These are phyloP conservation scores for Scyliorhinus canicula DNA, from an alignment of 2,797 vertebrate genomes.

Conservation along the genomic window DNA sequence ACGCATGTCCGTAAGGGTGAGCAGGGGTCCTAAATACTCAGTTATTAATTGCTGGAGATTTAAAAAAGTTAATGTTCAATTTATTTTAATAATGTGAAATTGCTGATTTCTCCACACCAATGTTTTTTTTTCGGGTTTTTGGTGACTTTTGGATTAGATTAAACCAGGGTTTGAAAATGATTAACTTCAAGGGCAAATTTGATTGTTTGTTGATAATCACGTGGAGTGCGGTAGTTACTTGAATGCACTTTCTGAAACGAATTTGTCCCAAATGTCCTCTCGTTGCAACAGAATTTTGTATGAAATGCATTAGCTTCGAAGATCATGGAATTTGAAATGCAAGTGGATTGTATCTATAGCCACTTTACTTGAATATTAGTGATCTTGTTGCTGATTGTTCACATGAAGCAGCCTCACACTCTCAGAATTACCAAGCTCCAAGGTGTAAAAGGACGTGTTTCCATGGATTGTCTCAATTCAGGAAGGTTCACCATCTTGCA, in stretches of 20 bases:
- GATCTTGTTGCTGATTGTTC: neutral
- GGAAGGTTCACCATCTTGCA: neutral
- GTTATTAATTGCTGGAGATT: neutral
- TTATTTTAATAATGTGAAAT: neutral
- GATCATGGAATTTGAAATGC: neutral
- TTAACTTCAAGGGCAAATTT: neutral
- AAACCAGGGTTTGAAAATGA: neutral
- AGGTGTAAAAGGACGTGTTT: neutral
- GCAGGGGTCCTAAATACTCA: neutral
- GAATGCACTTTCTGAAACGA: neutral
- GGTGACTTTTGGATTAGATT: neutral
- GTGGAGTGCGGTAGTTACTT: neutral
- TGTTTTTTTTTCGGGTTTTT: neutral
- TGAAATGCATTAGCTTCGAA: neutral
- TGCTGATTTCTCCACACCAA: neutral
- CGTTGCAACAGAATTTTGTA: neutral
- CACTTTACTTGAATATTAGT: neutral
- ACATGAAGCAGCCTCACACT: neutral
- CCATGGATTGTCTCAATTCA: neutral
- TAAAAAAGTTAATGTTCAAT: neutral
- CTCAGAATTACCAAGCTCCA: neutral
- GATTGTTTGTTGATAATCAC: neutral
- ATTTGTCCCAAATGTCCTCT: neutral
- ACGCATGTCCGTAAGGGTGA: neutral
- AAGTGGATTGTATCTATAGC: neutral